These are phyloP conservation scores for Chionis minor DNA, from an alignment of 2,113 vertebrate genomes.

Conservation along the genomic window DNA sequence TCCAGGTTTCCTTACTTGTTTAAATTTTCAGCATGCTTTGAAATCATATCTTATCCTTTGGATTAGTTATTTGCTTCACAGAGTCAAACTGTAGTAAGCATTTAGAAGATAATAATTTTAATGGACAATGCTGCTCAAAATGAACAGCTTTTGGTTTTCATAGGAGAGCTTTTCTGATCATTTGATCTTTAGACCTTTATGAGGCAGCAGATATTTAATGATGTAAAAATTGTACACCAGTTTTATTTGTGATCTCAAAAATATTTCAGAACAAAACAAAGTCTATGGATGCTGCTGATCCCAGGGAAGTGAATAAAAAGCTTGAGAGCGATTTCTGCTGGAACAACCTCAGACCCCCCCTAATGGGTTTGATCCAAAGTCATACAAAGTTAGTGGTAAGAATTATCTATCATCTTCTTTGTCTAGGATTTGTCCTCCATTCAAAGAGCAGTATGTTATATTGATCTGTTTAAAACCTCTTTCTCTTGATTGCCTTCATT, in stretches of 20 bases:
- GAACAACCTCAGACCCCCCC: neutral
- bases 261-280: neutral
- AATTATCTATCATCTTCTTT: neutral
- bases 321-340: neutral
- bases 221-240: neutral
- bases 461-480: neutral
- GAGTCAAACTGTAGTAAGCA: neutral
- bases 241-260: neutral
- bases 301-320: neutral
- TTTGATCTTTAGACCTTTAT: neutral
- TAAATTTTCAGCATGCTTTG: neutral
- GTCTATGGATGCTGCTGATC: neutral
- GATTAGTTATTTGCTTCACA: constrained; percentile 6
- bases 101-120: constrained; percentile 21
- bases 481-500: neutral
- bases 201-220: neutral
- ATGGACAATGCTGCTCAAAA: neutral
- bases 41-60: neutral
- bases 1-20: neutral
- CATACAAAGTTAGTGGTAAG: neutral
- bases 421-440: neutral
- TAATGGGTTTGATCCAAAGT: neutral
- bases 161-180: neutral
- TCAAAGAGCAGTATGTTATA: neutral
- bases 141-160: constrained; percentile 15